These are phyloP conservation scores for Empis livida DNA, from an alignment of 2,888 invertebrate species.

Conservation along the genomic window DNA sequence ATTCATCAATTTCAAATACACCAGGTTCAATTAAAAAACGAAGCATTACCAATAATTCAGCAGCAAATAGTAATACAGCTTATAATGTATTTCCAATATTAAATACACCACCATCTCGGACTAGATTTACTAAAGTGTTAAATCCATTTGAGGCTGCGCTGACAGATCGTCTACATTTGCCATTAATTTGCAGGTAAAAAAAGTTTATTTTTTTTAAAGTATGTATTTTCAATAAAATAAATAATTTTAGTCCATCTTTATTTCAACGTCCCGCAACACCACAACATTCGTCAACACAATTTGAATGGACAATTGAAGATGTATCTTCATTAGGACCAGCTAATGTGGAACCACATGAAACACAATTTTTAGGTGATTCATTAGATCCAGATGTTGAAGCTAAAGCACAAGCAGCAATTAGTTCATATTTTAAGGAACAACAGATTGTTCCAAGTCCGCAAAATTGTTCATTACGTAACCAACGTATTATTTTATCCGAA, in stretches of 20 bases:
- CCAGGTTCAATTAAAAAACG: no score
- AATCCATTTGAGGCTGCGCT: conserved; percentile 52
- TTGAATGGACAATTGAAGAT: conserved; percentile 56
- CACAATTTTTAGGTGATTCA: conserved; percentile 39
- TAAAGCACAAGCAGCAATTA: conserved; percentile 48
- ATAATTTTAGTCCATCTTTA: conserved; percentile 26
- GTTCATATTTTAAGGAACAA: conserved; percentile 32
- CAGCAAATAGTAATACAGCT: background rate
- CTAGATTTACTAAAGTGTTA: conserved; percentile 40
- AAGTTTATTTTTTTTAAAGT: background rate
- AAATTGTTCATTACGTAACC: conserved; percentile 28
- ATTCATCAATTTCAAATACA: no score
- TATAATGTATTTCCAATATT: conserved; percentile 18
- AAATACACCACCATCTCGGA: conserved; percentile 40
- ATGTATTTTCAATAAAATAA: conserved; percentile 2
- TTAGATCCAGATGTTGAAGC: conserved; percentile 46
- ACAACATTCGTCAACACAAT: conserved; percentile 35
- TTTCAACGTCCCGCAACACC: conserved; percentile 30
- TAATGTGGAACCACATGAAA: conserved; percentile 42
- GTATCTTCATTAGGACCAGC: conserved; percentile 49
- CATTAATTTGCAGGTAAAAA: conserved; percentile 50
- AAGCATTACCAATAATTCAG: background rate
- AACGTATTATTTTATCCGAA: conserved; percentile 25
- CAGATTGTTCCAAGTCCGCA: conserved; percentile 34
- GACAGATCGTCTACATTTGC: conserved; percentile 45